A percentile compares a stretch with the other conserved stretches of the same genome.
Conservation (phyloP, 1,140 invertebrate species). For the Lucilia cuprina region DNA sequence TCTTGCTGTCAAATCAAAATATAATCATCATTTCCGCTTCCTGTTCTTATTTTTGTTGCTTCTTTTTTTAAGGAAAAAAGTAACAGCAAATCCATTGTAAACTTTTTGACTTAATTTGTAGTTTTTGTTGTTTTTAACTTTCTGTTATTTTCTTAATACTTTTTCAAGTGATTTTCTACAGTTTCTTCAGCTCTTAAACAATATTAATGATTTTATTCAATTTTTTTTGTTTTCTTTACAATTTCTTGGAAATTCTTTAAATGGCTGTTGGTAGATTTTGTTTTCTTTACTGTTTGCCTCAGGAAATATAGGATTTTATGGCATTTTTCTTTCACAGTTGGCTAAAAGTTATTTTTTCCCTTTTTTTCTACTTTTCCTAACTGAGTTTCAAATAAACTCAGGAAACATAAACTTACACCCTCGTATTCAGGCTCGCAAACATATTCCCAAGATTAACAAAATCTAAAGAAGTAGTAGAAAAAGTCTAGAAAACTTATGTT, state of each 20-base stretch:
- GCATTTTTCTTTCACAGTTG: background rate
- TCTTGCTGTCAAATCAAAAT: background rate
- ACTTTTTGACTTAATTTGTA: conserved; percentile 4
- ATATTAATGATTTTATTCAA: background rate
- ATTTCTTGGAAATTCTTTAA: background rate
- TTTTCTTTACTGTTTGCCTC: background rate
- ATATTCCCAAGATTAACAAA: no score
- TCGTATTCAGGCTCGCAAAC: no score
- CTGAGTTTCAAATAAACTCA: background rate
- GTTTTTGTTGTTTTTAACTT: background rate
- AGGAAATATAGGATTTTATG: no score
- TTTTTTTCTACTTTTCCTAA: background rate
- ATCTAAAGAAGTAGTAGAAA: no score
- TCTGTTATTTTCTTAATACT: background rate
- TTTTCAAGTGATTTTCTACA: background rate
- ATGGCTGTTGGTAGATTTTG: background rate
- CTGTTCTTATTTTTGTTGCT: background rate
- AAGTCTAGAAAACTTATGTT: no score
- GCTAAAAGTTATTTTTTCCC: background rate
- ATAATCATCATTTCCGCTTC: conserved; percentile 1
- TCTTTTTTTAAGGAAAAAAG: background rate
- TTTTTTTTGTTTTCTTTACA: background rate
- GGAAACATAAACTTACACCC: no score
- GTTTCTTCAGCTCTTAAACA: background rate
- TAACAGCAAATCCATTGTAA: background rate